Evolutionary conservation across 2,797 vertebrate species (phyloP).

Genomic region (Siniperca undulata): DNA sequence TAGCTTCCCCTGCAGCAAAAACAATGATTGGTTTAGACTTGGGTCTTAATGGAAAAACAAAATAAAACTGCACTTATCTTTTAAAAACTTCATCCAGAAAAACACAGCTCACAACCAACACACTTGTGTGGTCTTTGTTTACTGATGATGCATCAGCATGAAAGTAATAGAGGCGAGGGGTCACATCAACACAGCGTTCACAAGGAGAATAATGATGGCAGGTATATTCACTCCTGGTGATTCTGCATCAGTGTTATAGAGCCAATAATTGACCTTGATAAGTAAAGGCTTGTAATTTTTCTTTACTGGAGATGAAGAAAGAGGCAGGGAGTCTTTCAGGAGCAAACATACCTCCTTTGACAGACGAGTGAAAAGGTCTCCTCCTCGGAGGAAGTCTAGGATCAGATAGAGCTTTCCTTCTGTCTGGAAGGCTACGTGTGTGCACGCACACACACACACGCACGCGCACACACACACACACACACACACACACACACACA

Average conservation of each 20-base stretch:
- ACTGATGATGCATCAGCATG: constrained; percentile 4
- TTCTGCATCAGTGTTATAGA: neutral
- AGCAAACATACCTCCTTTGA: constrained; percentile 92
- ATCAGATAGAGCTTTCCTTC: constrained; percentile 98
- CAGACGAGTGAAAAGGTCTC: constrained; percentile 96
- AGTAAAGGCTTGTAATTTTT: neutral
- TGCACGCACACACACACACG: constrained; percentile 33
- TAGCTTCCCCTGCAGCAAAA: neutral
- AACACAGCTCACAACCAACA: neutral
- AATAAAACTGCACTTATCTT: neutral
- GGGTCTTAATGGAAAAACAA: neutral
- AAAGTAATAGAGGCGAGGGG: neutral
- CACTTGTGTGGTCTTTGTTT: neutral
- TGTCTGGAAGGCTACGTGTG: constrained; percentile 78
- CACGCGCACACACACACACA: constrained; percentile 42
- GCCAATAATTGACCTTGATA: constrained; percentile 11
- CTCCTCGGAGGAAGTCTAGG: constrained; percentile 96
- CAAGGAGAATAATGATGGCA: neutral
- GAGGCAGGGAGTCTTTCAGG: neutral
- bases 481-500: constrained; percentile 31
- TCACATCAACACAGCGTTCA: constrained; percentile 4
- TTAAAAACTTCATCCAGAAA: neutral
- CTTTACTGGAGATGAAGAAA: neutral
- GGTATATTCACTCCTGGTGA: constrained; percentile 2
- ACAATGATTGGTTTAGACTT: neutral